Base-by-base conservation (phyloP, 2,797 vertebrate species). In the Anguilla anguilla region DNA sequence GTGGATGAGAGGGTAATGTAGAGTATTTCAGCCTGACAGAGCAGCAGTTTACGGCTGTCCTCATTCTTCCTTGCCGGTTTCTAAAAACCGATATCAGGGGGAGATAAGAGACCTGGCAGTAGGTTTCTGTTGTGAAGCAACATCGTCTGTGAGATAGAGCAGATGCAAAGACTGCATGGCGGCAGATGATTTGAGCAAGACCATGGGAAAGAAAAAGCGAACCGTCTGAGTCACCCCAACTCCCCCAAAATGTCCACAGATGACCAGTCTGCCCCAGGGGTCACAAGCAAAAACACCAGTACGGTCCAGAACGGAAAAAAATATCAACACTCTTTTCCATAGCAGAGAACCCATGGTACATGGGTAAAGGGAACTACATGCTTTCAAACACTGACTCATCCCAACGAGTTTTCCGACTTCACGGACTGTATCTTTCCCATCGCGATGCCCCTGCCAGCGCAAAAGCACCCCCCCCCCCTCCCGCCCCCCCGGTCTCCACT, bases 321-420 rank as follows among this genome's bases (percentile, higher is more conserved):
- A 86, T 59, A 35, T 43, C 61, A 83, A 87, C 72, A 74, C 82
- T 28, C 83, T 88, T 89, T 87, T 85, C 82, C 85, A 69, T 85
- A 64, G 85, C 84, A 83, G 72, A 49, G 35, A 31, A 19, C 6
- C 11, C 31, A 85, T 17, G 81, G 79, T 81, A 90, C 89, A 72
- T 9, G 35, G 35, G 35, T 35, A 59, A 3, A 87, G 22, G 53
- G 46, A 83, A 43, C 10, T 85, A 69, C 77, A 88, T 2, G 49
- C 85, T 91, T 91, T 88, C 84, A 61, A 43, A 92, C 89, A 88
- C 79, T 87, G 90, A 89, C 43, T 91, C 89, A 86, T 89, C 28
- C 81, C 72, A 11, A 88, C 61, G 57, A 86, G 83, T 0, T 67
- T 49, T 49, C 81, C 74, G 19, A 85, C 2, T 64, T 86, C 61